phyloP scores from a whole-genome alignment of 2,797 vertebrate species.

The Brotula barbata region DNA sequence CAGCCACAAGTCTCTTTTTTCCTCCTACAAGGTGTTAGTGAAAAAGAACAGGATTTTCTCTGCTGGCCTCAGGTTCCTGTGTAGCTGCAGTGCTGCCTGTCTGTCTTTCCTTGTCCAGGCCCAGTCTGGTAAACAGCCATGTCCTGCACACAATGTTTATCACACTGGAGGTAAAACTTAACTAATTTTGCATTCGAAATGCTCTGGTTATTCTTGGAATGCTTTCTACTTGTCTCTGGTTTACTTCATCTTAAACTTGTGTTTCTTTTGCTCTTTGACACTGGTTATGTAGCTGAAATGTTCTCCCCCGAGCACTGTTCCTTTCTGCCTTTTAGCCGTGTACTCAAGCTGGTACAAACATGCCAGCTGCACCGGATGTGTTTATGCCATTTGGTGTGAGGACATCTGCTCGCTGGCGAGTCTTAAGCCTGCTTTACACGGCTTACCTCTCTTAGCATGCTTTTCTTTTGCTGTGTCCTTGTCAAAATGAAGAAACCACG shows the following conservation, averaged over 20 bases:
- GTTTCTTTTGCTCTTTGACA: conserved; percentile 19
- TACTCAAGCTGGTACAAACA: conserved; percentile 15
- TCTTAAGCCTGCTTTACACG: conserved; percentile 12
- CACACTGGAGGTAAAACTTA: conserved; percentile 48
- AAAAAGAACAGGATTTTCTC: conserved; percentile 71
- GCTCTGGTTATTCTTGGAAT: conserved; percentile 45
- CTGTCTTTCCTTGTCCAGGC: conserved; percentile 43
- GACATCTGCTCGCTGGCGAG: conserved; percentile 35
- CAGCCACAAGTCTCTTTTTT: conserved; percentile 67
- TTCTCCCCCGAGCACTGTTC: too few relatives aligned
- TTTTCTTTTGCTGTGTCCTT: background rate
- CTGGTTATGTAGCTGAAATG: conserved; percentile 3
- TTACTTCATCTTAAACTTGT: conserved; percentile 7
- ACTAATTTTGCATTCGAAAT: conserved; percentile 50
- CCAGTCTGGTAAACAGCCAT: conserved; percentile 64
- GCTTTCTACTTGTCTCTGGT: conserved; percentile 20
- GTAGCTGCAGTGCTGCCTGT: conserved; percentile 35
- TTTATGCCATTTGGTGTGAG: conserved; percentile 35
- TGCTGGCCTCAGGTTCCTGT: conserved; percentile 58
- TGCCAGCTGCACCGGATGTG: conserved; percentile 37
- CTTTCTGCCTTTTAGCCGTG: background rate
- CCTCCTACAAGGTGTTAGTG: conserved; percentile 74
- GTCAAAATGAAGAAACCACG: background rate
- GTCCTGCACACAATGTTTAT: conserved; percentile 61
- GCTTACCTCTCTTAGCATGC: conserved; percentile 17